Evolutionary conservation across 2,113 vertebrate species (phyloP), one percentile per base, ranked within the genome.

Genomic region (Pholis gunnellus): DNA sequence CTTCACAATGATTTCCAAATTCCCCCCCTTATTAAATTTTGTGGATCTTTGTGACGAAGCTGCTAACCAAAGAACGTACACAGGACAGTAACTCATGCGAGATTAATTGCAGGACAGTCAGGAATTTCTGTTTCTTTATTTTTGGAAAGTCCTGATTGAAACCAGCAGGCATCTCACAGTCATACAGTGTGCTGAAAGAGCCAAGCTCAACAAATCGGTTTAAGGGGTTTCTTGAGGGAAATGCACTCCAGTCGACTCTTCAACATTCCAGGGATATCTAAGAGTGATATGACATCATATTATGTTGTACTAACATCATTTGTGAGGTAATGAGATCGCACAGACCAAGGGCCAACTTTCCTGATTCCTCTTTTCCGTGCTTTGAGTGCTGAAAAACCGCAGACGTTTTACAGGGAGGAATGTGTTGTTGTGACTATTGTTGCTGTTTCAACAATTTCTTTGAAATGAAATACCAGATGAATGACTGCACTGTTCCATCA

Each of bases 141-240:
- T 92, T 86, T 86, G 91, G 85, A 92, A 89, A 85, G 83, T 80
- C 71, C 44, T 92, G 90, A 94, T 91, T 91, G 73, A 87, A 92
- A 93, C 75, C 92, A 92, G 85, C 85, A 87, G 83, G 68, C 70
- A 80, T 59, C 75, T 87, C 70, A 36, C 63, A 81, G 87, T 70
- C 80, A 54, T 79, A 36, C 69, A 66, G 38, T 20, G 9, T 25
- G 75, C 66, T 83, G 75, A 68, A 75, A 85, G 68, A 88, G 85
- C 86, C 82, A 93, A 94, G 73, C 78, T 89, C 88, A 92, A 94
- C 89, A 93, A 88, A 92, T 88, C 87, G 88, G 75, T 84, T 56
- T 56, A 68, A 75, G 75, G 75, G 85, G 85, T 86, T 90, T 85
- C 82, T 80, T 86, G 72, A 87, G 87, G 90, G 84, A 92, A 92